Evolutionary conservation across 2,113 vertebrate species (phyloP).

Genomic region (Perca fluviatilis): DNA sequence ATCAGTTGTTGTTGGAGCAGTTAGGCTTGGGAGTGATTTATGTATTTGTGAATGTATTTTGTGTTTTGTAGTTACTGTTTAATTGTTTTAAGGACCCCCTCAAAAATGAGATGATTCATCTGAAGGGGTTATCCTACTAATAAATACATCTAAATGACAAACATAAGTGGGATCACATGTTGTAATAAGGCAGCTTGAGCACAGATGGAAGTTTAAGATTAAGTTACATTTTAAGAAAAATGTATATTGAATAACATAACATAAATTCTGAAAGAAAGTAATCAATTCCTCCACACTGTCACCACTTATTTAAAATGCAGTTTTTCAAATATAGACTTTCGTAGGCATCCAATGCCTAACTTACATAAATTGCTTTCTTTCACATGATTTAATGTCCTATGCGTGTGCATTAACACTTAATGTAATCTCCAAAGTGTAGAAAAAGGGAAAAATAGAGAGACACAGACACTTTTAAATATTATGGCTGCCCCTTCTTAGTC

Average conservation of each 20-base stretch:
- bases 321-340: background rate
- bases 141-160: background rate
- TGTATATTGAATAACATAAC: background rate
- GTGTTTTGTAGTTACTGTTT: too few relatives aligned
- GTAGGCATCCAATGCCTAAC: background rate
- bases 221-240: background rate
- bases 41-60: too few relatives aligned
- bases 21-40: too few relatives aligned
- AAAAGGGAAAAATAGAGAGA: background rate
- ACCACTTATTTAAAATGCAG: background rate
- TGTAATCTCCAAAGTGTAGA: background rate
- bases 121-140: too few relatives aligned
- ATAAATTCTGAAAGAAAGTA: background rate
- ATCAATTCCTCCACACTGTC: background rate
- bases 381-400: background rate
- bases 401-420: background rate
- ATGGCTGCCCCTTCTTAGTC: background rate
- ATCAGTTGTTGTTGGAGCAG: too few relatives aligned
- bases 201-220: background rate
- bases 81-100: too few relatives aligned
- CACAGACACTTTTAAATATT: background rate
- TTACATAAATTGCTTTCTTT: background rate
- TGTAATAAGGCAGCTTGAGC: background rate
- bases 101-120: too few relatives aligned
- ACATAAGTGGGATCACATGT: background rate